Base-by-base conservation (phyloP, 2,888 invertebrate genomes). In the Pantelozetes paolii region DNA sequence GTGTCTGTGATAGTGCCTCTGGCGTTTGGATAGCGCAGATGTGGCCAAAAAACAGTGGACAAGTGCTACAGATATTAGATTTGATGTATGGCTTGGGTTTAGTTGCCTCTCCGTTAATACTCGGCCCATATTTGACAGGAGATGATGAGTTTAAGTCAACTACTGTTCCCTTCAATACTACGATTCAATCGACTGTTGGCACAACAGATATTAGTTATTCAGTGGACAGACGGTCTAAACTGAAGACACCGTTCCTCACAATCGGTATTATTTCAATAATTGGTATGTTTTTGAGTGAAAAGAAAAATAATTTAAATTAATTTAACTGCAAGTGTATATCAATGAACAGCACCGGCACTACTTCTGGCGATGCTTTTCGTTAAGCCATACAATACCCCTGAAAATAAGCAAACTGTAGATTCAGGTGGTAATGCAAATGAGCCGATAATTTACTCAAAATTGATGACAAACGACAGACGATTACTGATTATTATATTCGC, bases 21-120 rank as follows among this genome's bases (percentile, higher is more conserved):
- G 40, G 15, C 5, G 23, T 74, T 15, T 75, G 75, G 75, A 42
- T 74, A 1, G 50, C 74, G 30, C 71, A 71, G 5, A 69, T 75
- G 50, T 75, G 73, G 74, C 42, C 48, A 15, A 30, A 69, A 18
- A 20, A 62, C 20, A n/a, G 54, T 23, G 26, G 74, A 1, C n/a
- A 71, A 11, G 6, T 74, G 20, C 50, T 75, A 2, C 75, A 75
- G 45, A 30, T 69, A n/a, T 26, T 18, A 15, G 74, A 75, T 18
- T 71, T 74, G 36, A 59, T 71, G 42, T 75, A 71, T 67, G 75
- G 75, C 32, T 23, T 62, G 42, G 75, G 75, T 9, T 23, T 57
- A 9, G 42, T 75, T 28, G 23, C 71, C 18, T 32, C 75, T 15
- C 75, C 75, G 23, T 5, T 75, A 18, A 20, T 73, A 3, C 57